A percentile compares a stretch with the other conserved stretches of the same genome.
phyloP scores from a whole-genome alignment of 1,140 invertebrate species.

The Temnothorax nylanderi region DNA sequence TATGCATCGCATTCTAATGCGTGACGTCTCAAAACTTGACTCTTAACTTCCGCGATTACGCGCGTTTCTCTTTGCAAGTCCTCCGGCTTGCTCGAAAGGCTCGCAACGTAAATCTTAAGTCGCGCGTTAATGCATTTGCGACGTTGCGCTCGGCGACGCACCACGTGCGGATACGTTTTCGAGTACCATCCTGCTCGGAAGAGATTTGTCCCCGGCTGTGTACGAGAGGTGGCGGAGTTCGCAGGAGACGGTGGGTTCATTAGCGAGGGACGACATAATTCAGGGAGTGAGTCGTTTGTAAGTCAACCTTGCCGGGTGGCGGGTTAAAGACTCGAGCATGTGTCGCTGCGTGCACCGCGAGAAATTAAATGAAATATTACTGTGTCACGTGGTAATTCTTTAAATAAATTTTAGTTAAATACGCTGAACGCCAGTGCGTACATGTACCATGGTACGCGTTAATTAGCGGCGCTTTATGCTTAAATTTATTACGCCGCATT shows the following conservation, averaged over 20 bases:
- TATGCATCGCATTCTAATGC: neutral
- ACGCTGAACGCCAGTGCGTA: neutral
- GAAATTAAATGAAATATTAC: conserved; percentile 44
- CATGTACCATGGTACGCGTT: neutral
- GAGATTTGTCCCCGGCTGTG: conserved; percentile 41
- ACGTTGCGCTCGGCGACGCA: neutral
- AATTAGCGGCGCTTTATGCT: conserved; percentile 13
- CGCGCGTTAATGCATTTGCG: conserved; percentile 37
- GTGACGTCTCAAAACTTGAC: neutral
- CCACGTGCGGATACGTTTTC: conserved; percentile 4
- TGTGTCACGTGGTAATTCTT: conserved; percentile 8
- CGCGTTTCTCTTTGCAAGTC: conserved; percentile 5
- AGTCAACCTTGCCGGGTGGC: conserved; percentile 45
- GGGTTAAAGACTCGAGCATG: conserved; percentile 25
- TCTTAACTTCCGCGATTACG: neutral
- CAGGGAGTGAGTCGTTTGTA: conserved; percentile 64
- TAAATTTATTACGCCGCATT: conserved; percentile 31
- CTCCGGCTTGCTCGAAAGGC: neutral
- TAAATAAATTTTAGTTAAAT: conserved; percentile 34
- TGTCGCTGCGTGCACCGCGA: neutral
- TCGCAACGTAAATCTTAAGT: conserved; percentile 34
- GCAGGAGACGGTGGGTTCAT: conserved; percentile 61
- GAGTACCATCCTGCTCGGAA: conserved; percentile 37
- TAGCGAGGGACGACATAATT: conserved; percentile 66
- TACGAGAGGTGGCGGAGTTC: neutral